Evolutionary conservation across 2,797 vertebrate genomes (phyloP), one percentile per base, ranked within the genome.

Genomic region (Argyrosomus regius): DNA sequence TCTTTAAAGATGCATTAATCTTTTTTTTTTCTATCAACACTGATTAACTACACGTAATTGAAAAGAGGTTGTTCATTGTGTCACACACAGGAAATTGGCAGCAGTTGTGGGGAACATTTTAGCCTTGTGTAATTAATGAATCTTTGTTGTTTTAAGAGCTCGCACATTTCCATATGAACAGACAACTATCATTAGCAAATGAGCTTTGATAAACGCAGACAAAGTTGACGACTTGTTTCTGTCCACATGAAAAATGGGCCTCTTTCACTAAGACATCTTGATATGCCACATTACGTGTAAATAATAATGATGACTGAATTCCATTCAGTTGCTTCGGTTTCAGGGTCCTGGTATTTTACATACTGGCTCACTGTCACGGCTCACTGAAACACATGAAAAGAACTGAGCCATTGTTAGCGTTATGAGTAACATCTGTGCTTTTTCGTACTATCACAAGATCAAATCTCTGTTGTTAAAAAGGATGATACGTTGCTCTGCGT

Each of bases 151-250:
- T 63, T 49, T 26, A 48, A 35, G 26, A 35, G 50, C 26, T 10
- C 28, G 28, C 41, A 60, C 10, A 14, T 60, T 22, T 41, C 18
- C 4, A 7, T 11, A 48, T 26, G 7, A n/a, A 12, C 31, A 58
- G 45, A 49, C 18, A 26, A 16, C 20, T 46, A 24, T 62, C 24
- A 62, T 28, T 57, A 26, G 45, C 18, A 31, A 28, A 46, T 3
- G 6, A 26, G 28, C 70, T 67, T 57, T 43, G 45, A 71, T 71
- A 45, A 65, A 52, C 45, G 24, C 39, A 24, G 26, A 26, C 2
- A 1, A 12, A 49, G 24, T 24, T 31, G 52, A 35, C 8, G 35
- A 39, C 35, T 39, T 39, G 35, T 39, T 39, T 39, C 35, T 39
- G 35, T 39, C 35, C 35, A 3, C 8, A 39, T 39, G 35, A 39